Conservation (phyloP, 2,113 vertebrate species). For the Gymnarchus niloticus region DNA sequence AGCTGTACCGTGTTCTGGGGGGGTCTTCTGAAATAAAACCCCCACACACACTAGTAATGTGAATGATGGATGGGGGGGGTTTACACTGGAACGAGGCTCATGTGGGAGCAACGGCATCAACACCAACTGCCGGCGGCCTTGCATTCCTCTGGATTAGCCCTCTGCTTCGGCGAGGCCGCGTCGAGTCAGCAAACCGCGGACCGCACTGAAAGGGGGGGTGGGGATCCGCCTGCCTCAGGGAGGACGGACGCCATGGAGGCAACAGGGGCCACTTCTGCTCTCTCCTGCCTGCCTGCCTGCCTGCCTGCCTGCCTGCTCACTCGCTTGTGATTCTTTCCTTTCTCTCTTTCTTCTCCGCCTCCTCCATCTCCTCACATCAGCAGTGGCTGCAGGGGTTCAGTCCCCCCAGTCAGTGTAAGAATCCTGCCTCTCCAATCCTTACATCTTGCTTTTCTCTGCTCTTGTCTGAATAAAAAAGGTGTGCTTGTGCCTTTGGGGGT, state of each 20-base stretch:
- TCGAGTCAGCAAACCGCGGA: background rate
- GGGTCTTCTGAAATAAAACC: conserved; percentile 26
- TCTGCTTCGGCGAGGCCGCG: conserved; percentile 20
- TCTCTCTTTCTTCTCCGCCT: background rate
- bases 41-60: conserved; percentile 27
- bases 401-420: background rate
- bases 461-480: conserved; percentile 11
- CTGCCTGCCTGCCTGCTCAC: too few relatives aligned
- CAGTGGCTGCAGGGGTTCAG: background rate
- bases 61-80: conserved; percentile 21
- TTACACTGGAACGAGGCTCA: conserved; percentile 18
- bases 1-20: conserved; percentile 25
- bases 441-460: background rate
- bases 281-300: background rate
- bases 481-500: background rate
- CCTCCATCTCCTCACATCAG: conserved; percentile 1
- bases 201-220: background rate
- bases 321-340: too few relatives aligned
- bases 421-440: conserved; percentile 12
- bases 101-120: conserved; percentile 45
- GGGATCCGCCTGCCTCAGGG: too few relatives aligned
- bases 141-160: conserved; percentile 41
- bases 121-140: conserved; percentile 41
- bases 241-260: background rate
- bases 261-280: background rate